Percentiles rank a stretch among this genome's conserved stretches.
phyloP scores from a whole-genome alignment of 2,113 vertebrate genomes.

The Xerus inauris region DNA sequence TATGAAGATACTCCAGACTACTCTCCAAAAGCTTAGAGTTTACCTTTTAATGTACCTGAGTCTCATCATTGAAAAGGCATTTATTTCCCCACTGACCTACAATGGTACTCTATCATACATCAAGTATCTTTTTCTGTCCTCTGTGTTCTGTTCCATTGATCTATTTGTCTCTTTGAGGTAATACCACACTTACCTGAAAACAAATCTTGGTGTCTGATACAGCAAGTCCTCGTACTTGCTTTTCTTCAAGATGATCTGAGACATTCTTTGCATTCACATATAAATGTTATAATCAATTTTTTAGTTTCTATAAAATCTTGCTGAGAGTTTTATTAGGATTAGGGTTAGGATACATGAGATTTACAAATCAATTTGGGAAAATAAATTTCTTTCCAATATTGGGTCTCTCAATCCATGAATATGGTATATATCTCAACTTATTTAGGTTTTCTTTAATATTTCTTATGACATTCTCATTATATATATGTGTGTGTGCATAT shows the following conservation, averaged over 20 bases:
- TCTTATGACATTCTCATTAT: background rate
- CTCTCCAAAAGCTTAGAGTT: background rate
- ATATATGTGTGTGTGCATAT: too few species aligned
- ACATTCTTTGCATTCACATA: background rate
- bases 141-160: background rate
- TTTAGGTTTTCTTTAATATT: constrained; percentile 31
- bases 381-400: background rate
- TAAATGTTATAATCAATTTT: background rate
- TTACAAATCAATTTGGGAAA: background rate
- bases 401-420: constrained; percentile 1
- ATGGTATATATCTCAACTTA: constrained; percentile 14
- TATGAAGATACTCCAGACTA: background rate
- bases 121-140: background rate
- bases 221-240: background rate
- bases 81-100: background rate
- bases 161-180: background rate
- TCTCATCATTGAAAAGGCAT: background rate
- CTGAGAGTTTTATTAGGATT: background rate
- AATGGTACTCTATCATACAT: background rate
- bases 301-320: background rate
- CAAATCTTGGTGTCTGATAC: background rate
- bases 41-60: background rate
- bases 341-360: background rate
- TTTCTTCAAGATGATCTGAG: background rate
- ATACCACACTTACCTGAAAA: background rate